phyloP scores from a whole-genome alignment of 1,140 invertebrate species.

The Bathynomus jamesi region DNA sequence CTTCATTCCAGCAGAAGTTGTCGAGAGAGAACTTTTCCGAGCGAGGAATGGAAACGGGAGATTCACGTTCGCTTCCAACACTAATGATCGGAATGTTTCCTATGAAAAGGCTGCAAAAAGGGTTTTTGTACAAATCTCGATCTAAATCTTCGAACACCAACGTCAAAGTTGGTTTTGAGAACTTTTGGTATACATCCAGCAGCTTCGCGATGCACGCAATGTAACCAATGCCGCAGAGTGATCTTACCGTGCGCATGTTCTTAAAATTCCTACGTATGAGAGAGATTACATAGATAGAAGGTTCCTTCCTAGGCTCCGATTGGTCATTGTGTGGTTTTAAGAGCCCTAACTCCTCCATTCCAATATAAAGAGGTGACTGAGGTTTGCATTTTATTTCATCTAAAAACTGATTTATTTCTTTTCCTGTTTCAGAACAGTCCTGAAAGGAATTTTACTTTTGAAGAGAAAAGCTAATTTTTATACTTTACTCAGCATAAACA shows the following conservation, averaged over 20 bases:
- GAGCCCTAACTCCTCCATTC: slow-evolving; percentile 16
- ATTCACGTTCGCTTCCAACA: not conserved
- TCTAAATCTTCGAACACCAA: slow-evolving; percentile 25
- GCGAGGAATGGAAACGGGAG: not conserved
- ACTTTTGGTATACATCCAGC: slow-evolving; percentile 12
- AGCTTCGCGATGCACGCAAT: slow-evolving; percentile 17
- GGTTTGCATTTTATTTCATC: slow-evolving; percentile 16
- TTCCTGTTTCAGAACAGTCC: slow-evolving; percentile 16
- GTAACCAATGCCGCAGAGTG: slow-evolving; percentile 23
- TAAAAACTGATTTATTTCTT: slow-evolving; percentile 13
- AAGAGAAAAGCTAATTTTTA: too few species aligned
- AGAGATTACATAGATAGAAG: slow-evolving; percentile 19
- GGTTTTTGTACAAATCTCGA: slow-evolving; percentile 20
- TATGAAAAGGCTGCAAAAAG: slow-evolving; percentile 20
- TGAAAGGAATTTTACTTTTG: too few species aligned
- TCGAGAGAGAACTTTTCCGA: slow-evolving; percentile 10
- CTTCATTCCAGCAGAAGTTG: slow-evolving; percentile 17
- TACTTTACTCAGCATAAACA: too few species aligned
- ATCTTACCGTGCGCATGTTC: slow-evolving; percentile 16
- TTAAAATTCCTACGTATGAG: slow-evolving; percentile 26
- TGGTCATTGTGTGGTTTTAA: slow-evolving; percentile 7
- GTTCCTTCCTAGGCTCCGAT: slow-evolving; percentile 5
- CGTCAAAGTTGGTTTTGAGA: slow-evolving; percentile 15
- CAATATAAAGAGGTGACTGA: slow-evolving; percentile 20
- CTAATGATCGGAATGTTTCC: slow-evolving; percentile 20